Evolutionary conservation across 2,888 invertebrate genomes (phyloP), one percentile per base, ranked within the genome.

Genomic region (Xestia c-nigrum): DNA sequence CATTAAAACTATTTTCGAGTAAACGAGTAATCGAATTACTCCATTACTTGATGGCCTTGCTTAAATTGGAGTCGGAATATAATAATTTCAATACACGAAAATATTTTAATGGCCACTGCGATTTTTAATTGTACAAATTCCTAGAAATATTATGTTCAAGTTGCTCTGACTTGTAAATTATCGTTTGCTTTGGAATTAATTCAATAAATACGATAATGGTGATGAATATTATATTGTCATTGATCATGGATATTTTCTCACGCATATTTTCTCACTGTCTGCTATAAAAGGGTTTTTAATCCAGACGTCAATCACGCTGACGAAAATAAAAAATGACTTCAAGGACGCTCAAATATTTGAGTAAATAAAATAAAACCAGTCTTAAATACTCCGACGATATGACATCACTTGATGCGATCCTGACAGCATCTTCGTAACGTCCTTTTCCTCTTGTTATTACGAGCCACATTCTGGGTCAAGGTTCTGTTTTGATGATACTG

Each of bases 391-490:
- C 79, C 57, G 69, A 61, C 76, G 76, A 75, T 84, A 82, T 87
- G 88, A 88, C 83, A 85, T 88, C 85, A 88, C 74, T 82, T 82
- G 77, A 83, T 88, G 76, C 68, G 78, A 79, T 84, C 84, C 83
- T 84, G 81, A 76, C 82, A 83, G 80, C 84, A 87, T 86, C 85
- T 82, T 55, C 66, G 85, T 80, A 69, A 80, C 81, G 89, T 93
- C 90, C 91, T 93, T 94, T 93, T 93, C 92, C 92, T 93, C 91
- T 90, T 92, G 89, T 89, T 89, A 87, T 92, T 90, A 90, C 88
- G 89, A 91, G 83, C 86, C 78, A 88, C 87, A 89, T 92, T 92
- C 91, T 92, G 91, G 94, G 96, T 95, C 96, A 95, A 95, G 95
- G 96, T 93, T 93, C 86, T 94, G 93, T 94, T 94, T 93, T 94